phyloP scores from a whole-genome alignment of 2,797 vertebrate genomes.

The Argentina silus region DNA sequence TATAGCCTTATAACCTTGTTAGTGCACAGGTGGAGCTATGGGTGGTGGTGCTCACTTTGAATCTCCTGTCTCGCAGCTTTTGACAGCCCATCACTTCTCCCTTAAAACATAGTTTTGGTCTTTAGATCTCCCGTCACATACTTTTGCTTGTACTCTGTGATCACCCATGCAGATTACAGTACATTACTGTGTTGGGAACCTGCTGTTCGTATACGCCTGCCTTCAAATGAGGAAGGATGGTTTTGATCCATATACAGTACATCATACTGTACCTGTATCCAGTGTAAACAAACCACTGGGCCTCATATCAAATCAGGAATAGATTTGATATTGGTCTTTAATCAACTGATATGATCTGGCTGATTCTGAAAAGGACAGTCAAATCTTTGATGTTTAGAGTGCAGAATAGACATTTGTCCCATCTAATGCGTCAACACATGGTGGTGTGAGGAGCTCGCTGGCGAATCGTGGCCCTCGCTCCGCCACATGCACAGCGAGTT shows the following conservation, averaged over 20 bases:
- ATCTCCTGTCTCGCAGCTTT: too few relatives aligned
- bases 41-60: too few relatives aligned
- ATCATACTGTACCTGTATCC: background rate
- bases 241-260: background rate
- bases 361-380: background rate
- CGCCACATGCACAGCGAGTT: slow-evolving; percentile 12
- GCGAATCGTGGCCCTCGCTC: background rate
- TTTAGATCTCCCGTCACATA: too few relatives aligned
- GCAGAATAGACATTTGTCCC: slow-evolving; percentile 42
- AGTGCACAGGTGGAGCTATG: too few relatives aligned
- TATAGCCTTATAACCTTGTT: too few relatives aligned
- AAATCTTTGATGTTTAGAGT: slow-evolving; percentile 1
- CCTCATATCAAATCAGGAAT: background rate
- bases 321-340: too few relatives aligned
- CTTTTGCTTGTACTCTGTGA: too few relatives aligned
- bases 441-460: background rate
- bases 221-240: background rate
- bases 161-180: too few relatives aligned
- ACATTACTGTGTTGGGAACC: background rate
- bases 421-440: slow-evolving; percentile 21
- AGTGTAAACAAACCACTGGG: background rate
- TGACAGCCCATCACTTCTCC: too few relatives aligned
- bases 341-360: background rate
- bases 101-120: too few relatives aligned
- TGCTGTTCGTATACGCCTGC: background rate